Evolutionary conservation across 2,113 vertebrate genomes (phyloP), one percentile per base, ranked within the genome.

Genomic region (Enhydra lutris): DNA sequence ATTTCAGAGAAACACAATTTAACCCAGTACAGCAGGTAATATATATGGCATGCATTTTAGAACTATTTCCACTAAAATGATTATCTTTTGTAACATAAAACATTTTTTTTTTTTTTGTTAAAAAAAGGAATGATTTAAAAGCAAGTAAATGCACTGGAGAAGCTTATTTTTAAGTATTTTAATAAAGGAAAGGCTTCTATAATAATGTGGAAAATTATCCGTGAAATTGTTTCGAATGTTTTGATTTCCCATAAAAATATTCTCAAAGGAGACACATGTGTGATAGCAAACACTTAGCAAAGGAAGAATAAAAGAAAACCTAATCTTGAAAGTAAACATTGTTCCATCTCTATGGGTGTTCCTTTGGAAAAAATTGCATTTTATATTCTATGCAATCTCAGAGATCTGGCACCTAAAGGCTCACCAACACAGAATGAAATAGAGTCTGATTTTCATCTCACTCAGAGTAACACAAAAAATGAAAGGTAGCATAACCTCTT

Each of bases 281-380:
- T 90, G 21, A 74, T 45, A 84, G 34, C 31, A 94, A 97, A 88
- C 52, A 88, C 11, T 69, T 69, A 74, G 14, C 79, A 47, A 97
- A 84, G 96, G 52, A 85, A 93, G 8, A 42, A 80, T 65, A 29
- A 92, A 96, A 76, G 82, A 52, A 95, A 97, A 95, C 11, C 15
- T 84, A 69, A 87, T 50, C 23, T 82, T 95, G n/a, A 96, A 97
- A 95, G 20, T 36, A 76, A 96, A 88, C 26, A 81, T 12, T 89
- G 13, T 94, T 57, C 10, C 18, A 42, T 79, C 42, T 81, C 78
- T 31, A 18, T 4, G 71, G 34, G n/a, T 34, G 9, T 7, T 50
- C 57, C 52, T 45, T 47, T 55, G 52, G 26, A 96, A 59, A 79
- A 80, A 7, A 94, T 11, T 81, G 31, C 24, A 89, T 79, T 94